A percentile compares a stretch with the other conserved stretches of the same genome.
Evolutionary conservation across 1,140 invertebrate species (phyloP).

Genomic region (Drosophila pallidifrons): DNA sequence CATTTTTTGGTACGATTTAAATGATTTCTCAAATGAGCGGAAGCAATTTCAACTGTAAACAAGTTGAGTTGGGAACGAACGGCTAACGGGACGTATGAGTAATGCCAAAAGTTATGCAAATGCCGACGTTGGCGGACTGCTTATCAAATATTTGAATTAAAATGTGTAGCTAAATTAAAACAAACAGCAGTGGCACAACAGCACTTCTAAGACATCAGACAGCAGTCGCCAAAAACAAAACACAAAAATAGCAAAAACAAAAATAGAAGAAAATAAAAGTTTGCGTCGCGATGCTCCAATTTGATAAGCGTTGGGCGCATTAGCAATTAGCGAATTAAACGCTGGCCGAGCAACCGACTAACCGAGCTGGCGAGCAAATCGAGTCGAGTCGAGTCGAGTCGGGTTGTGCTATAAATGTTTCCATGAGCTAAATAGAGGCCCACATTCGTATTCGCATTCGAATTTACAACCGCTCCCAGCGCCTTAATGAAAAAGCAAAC

Average conservation of each 20-base stretch:
- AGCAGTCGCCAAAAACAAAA: slow-evolving; percentile 44
- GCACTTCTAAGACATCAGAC: slow-evolving; percentile 44
- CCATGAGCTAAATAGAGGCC: slow-evolving; percentile 73
- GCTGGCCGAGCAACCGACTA: slow-evolving; percentile 32
- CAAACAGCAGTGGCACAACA: slow-evolving; percentile 48
- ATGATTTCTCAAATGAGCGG: slow-evolving; percentile 35
- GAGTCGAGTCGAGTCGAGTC: slow-evolving; percentile 20
- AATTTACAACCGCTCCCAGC: slow-evolving; percentile 27
- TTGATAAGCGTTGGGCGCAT: slow-evolving; percentile 77
- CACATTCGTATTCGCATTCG: slow-evolving; percentile 31
- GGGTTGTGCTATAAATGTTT: slow-evolving; percentile 75
- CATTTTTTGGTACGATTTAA: slow-evolving; percentile 19
- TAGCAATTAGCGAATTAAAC: slow-evolving; percentile 81
- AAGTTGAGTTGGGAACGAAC: slow-evolving; percentile 26
- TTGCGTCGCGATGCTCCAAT: slow-evolving; percentile 74
- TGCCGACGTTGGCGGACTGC: slow-evolving; percentile 41
- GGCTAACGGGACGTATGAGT: slow-evolving; percentile 66
- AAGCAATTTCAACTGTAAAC: slow-evolving; percentile 62
- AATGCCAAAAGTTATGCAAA: slow-evolving; percentile 69
- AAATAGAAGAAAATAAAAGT: slow-evolving; percentile 54
- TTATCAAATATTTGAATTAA: slow-evolving; percentile 81
- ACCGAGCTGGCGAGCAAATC: slow-evolving; percentile 14
- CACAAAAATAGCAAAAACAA: slow-evolving; percentile 22
- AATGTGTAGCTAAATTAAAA: slow-evolving; percentile 78
- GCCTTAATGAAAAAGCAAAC: slow-evolving; percentile 78